A percentile compares a stretch with the other conserved stretches of the same genome.
phyloP scores from a whole-genome alignment of 1,140 invertebrate species.

The Plectrocnemia conspersa region DNA sequence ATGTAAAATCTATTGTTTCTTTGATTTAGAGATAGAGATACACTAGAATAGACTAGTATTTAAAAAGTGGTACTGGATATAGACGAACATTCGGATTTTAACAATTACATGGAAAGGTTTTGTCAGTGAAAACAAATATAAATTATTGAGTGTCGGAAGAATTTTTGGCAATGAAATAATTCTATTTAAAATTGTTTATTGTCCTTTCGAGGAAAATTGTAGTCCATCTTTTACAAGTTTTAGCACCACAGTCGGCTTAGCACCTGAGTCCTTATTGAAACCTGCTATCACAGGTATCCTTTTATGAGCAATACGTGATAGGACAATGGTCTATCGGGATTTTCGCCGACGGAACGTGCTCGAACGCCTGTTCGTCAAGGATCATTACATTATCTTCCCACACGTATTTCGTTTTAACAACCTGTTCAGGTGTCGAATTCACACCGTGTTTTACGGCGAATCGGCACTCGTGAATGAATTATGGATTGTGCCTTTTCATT shows the following conservation, averaged over 20 bases:
- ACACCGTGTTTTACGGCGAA: constrained; percentile 13
- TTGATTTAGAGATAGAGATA: too few species aligned
- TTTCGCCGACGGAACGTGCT: constrained; percentile 11
- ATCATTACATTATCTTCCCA: constrained; percentile 16
- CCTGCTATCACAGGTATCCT: constrained; percentile 15
- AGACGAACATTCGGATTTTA: too few species aligned
- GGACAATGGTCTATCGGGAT: constrained; percentile 11
- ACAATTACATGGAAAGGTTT: too few species aligned
- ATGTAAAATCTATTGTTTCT: too few species aligned
- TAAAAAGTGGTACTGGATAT: too few species aligned
- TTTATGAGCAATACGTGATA: constrained; percentile 17
- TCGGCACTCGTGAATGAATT: constrained; percentile 7
- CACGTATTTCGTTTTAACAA: background rate
- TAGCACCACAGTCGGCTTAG: too few species aligned
- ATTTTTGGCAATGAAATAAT: too few species aligned
- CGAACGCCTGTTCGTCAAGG: background rate
- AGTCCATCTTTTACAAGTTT: background rate
- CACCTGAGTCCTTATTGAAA: background rate
- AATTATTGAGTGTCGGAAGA: too few species aligned
- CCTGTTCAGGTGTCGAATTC: constrained; percentile 12
- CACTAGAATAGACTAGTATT: too few species aligned
- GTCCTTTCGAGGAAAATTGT: background rate
- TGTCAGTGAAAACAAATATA: too few species aligned
- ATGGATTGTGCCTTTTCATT: too few species aligned
- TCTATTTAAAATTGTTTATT: too few species aligned